phyloP scores from a whole-genome alignment of 2,113 vertebrate species.

The Suncus etruscus region DNA sequence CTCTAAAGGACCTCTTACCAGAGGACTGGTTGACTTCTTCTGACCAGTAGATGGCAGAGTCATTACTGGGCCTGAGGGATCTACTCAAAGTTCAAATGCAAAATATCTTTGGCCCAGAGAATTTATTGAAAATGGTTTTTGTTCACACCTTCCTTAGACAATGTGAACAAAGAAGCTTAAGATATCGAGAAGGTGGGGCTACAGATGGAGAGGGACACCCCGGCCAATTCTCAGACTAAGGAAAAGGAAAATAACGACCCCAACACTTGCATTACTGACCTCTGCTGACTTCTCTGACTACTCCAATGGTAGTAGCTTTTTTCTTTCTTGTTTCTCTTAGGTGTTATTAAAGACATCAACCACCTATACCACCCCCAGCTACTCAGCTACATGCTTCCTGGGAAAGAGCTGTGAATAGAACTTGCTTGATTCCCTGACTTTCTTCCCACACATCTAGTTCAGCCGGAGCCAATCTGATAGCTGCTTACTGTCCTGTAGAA shows the following conservation, averaged over 20 bases:
- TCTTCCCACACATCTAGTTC: not conserved
- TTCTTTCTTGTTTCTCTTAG: constrained; percentile 1
- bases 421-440: no score
- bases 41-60: not conserved
- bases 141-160: constrained; percentile 15
- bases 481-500: not conserved
- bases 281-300: not conserved
- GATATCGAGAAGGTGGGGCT: not conserved
- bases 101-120: constrained; percentile 18
- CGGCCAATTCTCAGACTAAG: not conserved
- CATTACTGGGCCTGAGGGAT: not conserved
- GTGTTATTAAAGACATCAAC: not conserved
- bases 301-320: not conserved
- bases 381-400: no score
- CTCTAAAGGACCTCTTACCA: not conserved
- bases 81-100: constrained; percentile 57
- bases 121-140: constrained; percentile 35
- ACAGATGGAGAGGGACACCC: no score
- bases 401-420: not conserved
- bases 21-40: not conserved
- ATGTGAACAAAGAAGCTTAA: not conserved
- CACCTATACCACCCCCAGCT: not conserved
- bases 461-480: not conserved
- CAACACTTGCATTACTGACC: not conserved
- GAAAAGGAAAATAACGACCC: not conserved